Percentiles rank a stretch among this genome's conserved stretches.
Evolutionary conservation across 2,888 invertebrate genomes (phyloP).

Genomic region (Venustoraphidia nigricollis): DNA sequence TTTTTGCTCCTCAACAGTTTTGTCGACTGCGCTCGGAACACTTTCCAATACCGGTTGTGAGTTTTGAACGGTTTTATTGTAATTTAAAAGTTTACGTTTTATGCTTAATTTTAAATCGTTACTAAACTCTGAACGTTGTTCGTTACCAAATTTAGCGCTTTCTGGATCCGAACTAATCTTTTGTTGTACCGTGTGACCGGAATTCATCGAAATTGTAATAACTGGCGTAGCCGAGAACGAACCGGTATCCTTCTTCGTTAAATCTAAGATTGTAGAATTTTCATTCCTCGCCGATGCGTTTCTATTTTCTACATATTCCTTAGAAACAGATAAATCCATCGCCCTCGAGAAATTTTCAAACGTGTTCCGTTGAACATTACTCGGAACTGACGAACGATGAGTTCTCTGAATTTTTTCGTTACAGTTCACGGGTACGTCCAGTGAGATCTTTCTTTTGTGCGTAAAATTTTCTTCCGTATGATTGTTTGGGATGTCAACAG

Average conservation of each 20-base stretch:
- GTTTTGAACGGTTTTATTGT: background rate
- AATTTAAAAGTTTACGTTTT: conserved; percentile 3
- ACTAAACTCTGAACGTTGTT: background rate
- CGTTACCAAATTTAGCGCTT: background rate
- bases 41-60: too few relatives aligned
- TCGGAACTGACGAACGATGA: too few relatives aligned
- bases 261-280: background rate
- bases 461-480: background rate
- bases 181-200: too few relatives aligned
- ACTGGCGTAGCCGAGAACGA: too few relatives aligned
- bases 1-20: too few relatives aligned
- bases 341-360: background rate
- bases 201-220: too few relatives aligned
- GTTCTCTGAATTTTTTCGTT: background rate
- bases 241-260: too few relatives aligned
- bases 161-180: background rate
- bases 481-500: background rate
- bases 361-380: too few relatives aligned
- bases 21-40: too few relatives aligned
- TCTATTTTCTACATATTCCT: conserved; percentile 4
- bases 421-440: background rate
- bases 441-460: conserved; percentile 5
- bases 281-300: conserved; percentile 1
- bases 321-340: conserved; percentile 1
- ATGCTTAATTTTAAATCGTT: conserved; percentile 2